Evolutionary conservation across 2,888 invertebrate genomes (phyloP).

Genomic region (Phasia obesa): DNA sequence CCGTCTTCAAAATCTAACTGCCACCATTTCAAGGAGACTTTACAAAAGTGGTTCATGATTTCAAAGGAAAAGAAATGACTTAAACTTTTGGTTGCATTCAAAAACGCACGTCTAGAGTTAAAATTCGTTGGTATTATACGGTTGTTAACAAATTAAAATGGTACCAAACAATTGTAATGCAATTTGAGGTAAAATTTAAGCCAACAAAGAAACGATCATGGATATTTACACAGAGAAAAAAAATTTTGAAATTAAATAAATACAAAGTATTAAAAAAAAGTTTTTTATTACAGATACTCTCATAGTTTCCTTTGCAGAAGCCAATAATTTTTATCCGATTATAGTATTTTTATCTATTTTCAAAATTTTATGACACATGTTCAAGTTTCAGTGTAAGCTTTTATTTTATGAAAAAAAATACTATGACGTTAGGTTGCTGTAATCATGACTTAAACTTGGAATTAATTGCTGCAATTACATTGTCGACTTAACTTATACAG

Average conservation of each 20-base stretch:
- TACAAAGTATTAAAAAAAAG: not conserved
- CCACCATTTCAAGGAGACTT: slow-evolving; percentile 33
- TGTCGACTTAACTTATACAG: slow-evolving; percentile 70
- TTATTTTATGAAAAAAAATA: slow-evolving; percentile 37
- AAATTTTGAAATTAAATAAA: slow-evolving; percentile 11
- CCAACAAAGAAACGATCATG: slow-evolving; percentile 3
- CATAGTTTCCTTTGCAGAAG: not conserved
- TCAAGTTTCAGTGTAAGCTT: slow-evolving; percentile 57
- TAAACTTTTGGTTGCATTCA: slow-evolving; percentile 36
- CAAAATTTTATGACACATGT: not conserved
- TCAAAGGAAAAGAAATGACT: slow-evolving; percentile 31
- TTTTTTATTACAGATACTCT: not conserved
- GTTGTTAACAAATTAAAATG: slow-evolving; percentile 70
- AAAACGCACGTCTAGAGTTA: slow-evolving; percentile 61
- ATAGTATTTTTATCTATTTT: not conserved
- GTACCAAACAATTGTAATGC: slow-evolving; percentile 41
- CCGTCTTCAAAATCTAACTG: slow-evolving; percentile 33
- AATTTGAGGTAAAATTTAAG: slow-evolving; percentile 44
- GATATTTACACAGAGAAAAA: slow-evolving; percentile 31
- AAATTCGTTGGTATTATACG: slow-evolving; percentile 63
- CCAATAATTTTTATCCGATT: not conserved
- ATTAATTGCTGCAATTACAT: slow-evolving; percentile 80
- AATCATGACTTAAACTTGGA: slow-evolving; percentile 71
- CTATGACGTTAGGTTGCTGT: slow-evolving; percentile 57
- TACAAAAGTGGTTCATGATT: slow-evolving; percentile 40